Evolutionary conservation across 2,113 vertebrate species (phyloP).

Genomic region (Hippopotamus amphibius): DNA sequence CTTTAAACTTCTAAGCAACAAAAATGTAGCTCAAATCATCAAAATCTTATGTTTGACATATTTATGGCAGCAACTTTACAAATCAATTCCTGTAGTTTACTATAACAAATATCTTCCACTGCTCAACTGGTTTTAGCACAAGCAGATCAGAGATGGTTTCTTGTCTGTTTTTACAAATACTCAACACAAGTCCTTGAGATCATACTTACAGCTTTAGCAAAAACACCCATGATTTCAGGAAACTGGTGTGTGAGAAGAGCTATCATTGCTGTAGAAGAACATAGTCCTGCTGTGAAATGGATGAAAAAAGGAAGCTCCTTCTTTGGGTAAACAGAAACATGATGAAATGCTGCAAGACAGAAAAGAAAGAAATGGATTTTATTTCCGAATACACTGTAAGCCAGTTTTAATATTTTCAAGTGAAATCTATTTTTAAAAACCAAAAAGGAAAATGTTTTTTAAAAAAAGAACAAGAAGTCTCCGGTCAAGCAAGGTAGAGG

Average conservation of each 20-base stretch:
- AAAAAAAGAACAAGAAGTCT: constrained; percentile 63
- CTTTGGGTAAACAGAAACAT: constrained; percentile 99
- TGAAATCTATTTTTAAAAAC: constrained; percentile 66
- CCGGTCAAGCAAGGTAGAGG: constrained; percentile 54
- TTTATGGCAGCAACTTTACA: constrained; percentile 68
- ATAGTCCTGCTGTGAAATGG: constrained; percentile 99
- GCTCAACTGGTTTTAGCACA: background rate
- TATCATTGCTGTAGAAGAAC: constrained; percentile 98
- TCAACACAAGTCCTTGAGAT: constrained; percentile 71
- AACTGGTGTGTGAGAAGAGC: constrained; percentile 99
- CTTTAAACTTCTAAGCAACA: constrained; percentile 71
- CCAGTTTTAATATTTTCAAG: constrained; percentile 71
- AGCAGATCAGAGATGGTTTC: constrained; percentile 52
- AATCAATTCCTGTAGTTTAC: constrained; percentile 53
- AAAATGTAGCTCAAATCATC: constrained; percentile 67
- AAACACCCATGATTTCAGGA: constrained; percentile 98
- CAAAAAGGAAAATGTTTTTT: constrained; percentile 53
- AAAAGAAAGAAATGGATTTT: constrained; percentile 46
- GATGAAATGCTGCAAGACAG: constrained; percentile 94
- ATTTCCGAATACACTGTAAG: constrained; percentile 50
- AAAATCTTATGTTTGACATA: constrained; percentile 63
- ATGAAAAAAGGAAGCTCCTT: constrained; percentile 99
- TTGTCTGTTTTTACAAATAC: constrained; percentile 40
- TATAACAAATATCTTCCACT: constrained; percentile 32
- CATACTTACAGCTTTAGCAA: constrained; percentile 96